Percentiles rank a stretch among this genome's conserved stretches.
Conservation (phyloP, 2,888 invertebrate species). For the Cataglyphis rosenhaueri region DNA sequence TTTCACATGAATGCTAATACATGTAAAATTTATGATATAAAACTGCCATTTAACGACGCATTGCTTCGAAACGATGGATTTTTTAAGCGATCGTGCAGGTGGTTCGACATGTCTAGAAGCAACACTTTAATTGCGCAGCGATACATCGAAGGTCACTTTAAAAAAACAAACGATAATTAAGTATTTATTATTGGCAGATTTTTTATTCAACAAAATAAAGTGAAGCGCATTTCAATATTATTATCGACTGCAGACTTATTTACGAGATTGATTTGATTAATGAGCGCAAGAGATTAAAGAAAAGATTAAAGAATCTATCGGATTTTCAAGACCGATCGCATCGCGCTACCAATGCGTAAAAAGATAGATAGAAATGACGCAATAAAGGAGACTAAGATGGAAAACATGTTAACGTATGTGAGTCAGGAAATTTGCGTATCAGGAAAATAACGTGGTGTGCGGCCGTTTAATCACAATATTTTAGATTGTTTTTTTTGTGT, state of each 20-base stretch:
- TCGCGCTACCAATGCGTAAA: conserved; percentile 4
- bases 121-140: neutral
- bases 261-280: conserved; percentile 39
- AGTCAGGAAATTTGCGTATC: conserved; percentile 55
- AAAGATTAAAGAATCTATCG: no score
- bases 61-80: neutral
- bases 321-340: conserved; percentile 41
- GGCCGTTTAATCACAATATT: conserved; percentile 42
- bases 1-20: neutral
- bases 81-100: neutral
- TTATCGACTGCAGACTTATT: conserved; percentile 17
- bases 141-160: neutral
- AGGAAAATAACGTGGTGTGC: conserved; percentile 32
- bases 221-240: neutral
- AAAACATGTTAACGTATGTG: conserved; percentile 72
- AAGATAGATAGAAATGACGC: conserved; percentile 43
- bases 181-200: neutral
- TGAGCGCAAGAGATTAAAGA: neutral
- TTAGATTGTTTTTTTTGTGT: conserved; percentile 38
- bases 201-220: neutral
- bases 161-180: conserved; percentile 5
- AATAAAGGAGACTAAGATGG: conserved; percentile 25
- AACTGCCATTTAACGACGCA: neutral
- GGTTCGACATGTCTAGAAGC: neutral
- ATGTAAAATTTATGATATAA: neutral